Base-by-base conservation (phyloP, 2,113 vertebrate species). In the Grammomys surdaster region DNA sequence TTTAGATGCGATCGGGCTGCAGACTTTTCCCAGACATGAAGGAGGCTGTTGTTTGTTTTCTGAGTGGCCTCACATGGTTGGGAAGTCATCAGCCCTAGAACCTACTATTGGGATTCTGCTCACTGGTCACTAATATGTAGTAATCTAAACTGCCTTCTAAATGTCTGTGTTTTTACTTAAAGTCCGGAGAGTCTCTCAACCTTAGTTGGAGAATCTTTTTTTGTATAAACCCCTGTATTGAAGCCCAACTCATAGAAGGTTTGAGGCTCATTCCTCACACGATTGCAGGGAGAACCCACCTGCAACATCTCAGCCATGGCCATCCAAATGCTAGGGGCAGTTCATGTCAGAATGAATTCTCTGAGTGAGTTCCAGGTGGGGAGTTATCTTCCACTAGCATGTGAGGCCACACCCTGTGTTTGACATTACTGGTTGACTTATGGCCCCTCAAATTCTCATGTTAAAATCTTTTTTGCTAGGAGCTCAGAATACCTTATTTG, bases 401-500 rank as follows among this genome's bases (percentile, higher is more conserved):
- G 0, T 0, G 26, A 77, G 3, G 16, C 28, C 4, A 87, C 31
- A 31, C 5, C 48, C 54, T 24, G 0, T 46, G 20, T 85, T 24
- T 85, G 77, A 20, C n/a, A 22, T 51, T 56, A 31, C 2, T 6
- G 16, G 9, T 56, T 95, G 31, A 86, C 65, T 60, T 11, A 8
- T 46, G 54, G 31, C n/a, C 65, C 26, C 31, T 81, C 67, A 82
- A n/a, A 75, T 95, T 91, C 75, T 3, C 36, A 86, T 1, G 54
- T 69, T 63, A 26, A 77, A 33, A 63, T 48, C 1, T 13, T 84
- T 73, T 69, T 14, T 28, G 0, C n/a, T 78, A 69, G 26, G 31
- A 26, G 54, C 28, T 72, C 36, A 78, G 46, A 90, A 63, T 69
- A n/a, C 67, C 76, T 96, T 56, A 46, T 90, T 33, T 96, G 89